A percentile compares a stretch with the other conserved stretches of the same genome.
Conservation (phyloP, 2,888 invertebrate species). For the Trilocha varians region DNA sequence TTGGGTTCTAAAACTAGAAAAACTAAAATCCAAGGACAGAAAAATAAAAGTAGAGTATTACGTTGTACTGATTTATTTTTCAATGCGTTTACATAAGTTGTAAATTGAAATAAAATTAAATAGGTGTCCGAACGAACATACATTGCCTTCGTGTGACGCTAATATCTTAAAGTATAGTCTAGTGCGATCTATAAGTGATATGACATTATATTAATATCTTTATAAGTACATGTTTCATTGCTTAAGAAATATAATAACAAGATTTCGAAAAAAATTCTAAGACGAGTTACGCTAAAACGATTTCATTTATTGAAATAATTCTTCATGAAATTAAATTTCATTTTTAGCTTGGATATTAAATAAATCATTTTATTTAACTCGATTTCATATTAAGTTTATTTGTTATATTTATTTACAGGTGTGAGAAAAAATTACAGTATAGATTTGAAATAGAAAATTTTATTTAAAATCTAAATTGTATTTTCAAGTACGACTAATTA, state of each 20-base stretch:
- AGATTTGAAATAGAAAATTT: conserved; percentile 1
- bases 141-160: conserved; percentile 36
- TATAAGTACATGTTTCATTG: conserved; percentile 4
- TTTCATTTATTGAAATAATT: not conserved
- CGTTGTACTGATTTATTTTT: conserved; percentile 52
- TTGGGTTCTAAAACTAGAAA: too few relatives aligned
- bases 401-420: not conserved
- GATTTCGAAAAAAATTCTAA: not conserved
- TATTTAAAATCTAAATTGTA: conserved; percentile 20
- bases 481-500: conserved; percentile 25
- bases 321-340: not conserved
- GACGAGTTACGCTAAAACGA: too few relatives aligned
- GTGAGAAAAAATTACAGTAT: not conserved
- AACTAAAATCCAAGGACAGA: not conserved
- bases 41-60: conserved; percentile 21
- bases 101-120: conserved; percentile 41
- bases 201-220: conserved; percentile 24
- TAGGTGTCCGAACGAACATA: conserved; percentile 42
- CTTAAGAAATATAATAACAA: not conserved
- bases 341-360: not conserved
- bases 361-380: not conserved
- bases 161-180: conserved; percentile 35
- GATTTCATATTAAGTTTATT: not conserved
- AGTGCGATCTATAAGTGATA: conserved; percentile 51
- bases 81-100: conserved; percentile 50